Evolutionary conservation across 2,113 vertebrate species (phyloP).

Genomic region (Xerus inauris): DNA sequence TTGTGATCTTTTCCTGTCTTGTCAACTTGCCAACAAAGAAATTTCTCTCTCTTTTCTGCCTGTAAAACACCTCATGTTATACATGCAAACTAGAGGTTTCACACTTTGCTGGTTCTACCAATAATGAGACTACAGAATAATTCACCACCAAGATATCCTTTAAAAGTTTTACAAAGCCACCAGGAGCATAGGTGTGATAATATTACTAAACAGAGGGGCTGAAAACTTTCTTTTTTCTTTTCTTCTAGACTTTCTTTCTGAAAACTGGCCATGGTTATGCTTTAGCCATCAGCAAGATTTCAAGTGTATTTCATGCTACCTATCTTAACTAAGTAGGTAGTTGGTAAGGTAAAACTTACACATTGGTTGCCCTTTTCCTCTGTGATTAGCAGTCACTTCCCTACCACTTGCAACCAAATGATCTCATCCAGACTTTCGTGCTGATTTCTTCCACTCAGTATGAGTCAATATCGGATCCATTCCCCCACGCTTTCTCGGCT

Average conservation of each 20-base stretch:
- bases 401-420: slow-evolving; percentile 42
- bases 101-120: slow-evolving; percentile 77
- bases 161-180: slow-evolving; percentile 78
- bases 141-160: slow-evolving; percentile 60
- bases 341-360: slow-evolving; percentile 66
- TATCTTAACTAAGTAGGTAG: slow-evolving; percentile 38
- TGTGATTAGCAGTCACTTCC: slow-evolving; percentile 70
- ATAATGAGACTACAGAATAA: slow-evolving; percentile 65
- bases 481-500: slow-evolving; percentile 32
- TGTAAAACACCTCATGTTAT: slow-evolving; percentile 80
- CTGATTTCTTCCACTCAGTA: slow-evolving; percentile 69
- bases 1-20: slow-evolving; percentile 66
- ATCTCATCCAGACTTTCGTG: slow-evolving; percentile 49
- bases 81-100: slow-evolving; percentile 88
- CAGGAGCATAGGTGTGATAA: slow-evolving; percentile 63
- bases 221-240: slow-evolving; percentile 82
- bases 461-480: slow-evolving; percentile 79
- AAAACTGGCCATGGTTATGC: slow-evolving; percentile 34
- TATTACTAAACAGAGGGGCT: slow-evolving; percentile 60
- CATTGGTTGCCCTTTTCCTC: slow-evolving; percentile 65
- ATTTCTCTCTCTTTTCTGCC: slow-evolving; percentile 77
- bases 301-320: background rate
- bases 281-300: slow-evolving; percentile 65
- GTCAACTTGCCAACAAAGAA: slow-evolving; percentile 50
- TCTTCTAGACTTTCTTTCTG: slow-evolving; percentile 79